A percentile compares a stretch with the other conserved stretches of the same genome.
Conservation (phyloP, 2,888 invertebrate species). For the Autographa gamma region DNA sequence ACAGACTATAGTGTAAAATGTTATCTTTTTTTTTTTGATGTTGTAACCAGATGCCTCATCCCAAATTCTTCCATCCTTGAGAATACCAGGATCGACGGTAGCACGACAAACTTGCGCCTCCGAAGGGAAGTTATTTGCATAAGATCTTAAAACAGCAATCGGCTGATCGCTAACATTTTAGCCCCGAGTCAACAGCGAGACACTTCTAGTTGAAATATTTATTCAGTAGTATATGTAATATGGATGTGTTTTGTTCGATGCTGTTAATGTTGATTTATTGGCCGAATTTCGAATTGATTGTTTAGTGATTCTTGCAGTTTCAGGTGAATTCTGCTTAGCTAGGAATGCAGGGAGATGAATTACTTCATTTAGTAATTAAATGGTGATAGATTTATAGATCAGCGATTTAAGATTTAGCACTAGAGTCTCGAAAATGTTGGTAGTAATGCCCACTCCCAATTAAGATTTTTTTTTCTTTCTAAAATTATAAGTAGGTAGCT, state of each 20-base stretch:
- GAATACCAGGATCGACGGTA: conserved; percentile 66
- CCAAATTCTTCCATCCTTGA: conserved; percentile 22
- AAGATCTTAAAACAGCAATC: conserved; percentile 84
- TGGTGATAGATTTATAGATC: too few species aligned
- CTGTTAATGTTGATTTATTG: background rate
- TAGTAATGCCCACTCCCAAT: too few species aligned
- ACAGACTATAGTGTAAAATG: too few species aligned
- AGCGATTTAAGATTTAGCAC: too few species aligned
- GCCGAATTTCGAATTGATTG: background rate
- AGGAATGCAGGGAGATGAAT: too few species aligned
- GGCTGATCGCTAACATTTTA: conserved; percentile 79
- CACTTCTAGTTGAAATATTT: conserved; percentile 72
- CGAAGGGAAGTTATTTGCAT: conserved; percentile 77
- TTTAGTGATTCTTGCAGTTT: background rate
- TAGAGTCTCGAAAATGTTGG: too few species aligned
- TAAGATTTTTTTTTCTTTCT: too few species aligned
- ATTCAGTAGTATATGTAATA: conserved; percentile 58
- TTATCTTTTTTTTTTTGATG: background rate
- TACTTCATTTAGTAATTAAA: too few species aligned
- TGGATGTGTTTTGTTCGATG: conserved; percentile 30
- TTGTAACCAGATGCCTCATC: conserved; percentile 27
- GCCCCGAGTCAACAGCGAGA: conserved; percentile 74
- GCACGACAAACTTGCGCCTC: conserved; percentile 74
- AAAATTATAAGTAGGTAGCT: too few species aligned
- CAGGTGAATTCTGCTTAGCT: too few species aligned